Evolutionary conservation across 2,888 invertebrate genomes (phyloP).

Genomic region (Calephelis perditalis): DNA sequence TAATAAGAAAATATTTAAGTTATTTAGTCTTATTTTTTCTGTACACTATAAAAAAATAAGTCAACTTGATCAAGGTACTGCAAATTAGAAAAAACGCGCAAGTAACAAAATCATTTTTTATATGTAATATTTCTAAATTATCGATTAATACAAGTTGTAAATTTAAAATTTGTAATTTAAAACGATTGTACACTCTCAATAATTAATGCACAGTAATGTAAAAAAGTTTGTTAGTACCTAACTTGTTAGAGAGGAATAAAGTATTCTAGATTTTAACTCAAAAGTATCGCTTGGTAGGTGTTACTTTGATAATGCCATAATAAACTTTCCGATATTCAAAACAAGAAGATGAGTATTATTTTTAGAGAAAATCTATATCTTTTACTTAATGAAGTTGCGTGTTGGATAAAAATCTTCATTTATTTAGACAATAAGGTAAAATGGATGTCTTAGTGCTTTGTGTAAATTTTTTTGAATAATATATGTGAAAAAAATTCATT

Average conservation of each 20-base stretch:
- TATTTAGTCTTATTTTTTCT: too few relatives aligned
- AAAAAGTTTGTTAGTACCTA: conserved; percentile 61
- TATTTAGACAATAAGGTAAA: conserved; percentile 78
- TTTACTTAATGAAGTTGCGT: conserved; percentile 69
- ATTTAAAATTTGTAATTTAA: conserved; percentile 56
- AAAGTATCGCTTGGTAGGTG: conserved; percentile 63
- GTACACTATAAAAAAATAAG: too few relatives aligned
- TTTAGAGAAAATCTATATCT: conserved; percentile 76
- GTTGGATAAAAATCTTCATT: conserved; percentile 71
- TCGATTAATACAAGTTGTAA: conserved; percentile 41
- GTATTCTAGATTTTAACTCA: conserved; percentile 51
- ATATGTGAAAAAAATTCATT: conserved; percentile 68
- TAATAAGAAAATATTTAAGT: too few relatives aligned
- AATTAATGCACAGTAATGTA: conserved; percentile 66
- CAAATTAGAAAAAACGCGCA: too few relatives aligned
- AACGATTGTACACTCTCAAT: conserved; percentile 63
- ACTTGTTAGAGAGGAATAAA: conserved; percentile 50
- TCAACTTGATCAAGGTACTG: too few relatives aligned
- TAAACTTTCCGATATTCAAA: conserved; percentile 55
- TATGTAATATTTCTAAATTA: conserved; percentile 24
- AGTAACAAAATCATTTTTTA: not conserved
- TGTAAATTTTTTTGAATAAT: conserved; percentile 79
- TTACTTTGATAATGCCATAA: conserved; percentile 66
- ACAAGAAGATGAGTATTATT: conserved; percentile 70
- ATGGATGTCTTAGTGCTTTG: conserved; percentile 80